These are phyloP conservation scores for Phrynocephalus forsythii DNA, from an alignment of 2,797 vertebrate genomes.

Conservation along the genomic window DNA sequence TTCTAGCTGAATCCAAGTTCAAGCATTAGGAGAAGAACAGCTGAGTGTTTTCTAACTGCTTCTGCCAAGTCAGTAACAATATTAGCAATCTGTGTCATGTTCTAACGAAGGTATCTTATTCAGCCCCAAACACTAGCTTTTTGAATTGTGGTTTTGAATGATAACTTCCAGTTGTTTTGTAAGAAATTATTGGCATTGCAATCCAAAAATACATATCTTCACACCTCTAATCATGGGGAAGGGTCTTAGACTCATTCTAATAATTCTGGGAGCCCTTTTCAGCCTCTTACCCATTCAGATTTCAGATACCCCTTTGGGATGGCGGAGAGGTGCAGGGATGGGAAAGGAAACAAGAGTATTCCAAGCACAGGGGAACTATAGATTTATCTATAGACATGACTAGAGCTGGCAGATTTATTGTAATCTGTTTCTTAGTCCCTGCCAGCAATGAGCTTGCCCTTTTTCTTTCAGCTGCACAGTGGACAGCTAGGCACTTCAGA, in stretches of 20 bases:
- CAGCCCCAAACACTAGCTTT: background rate
- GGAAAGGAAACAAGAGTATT: background rate
- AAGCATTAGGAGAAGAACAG: background rate
- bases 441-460: background rate
- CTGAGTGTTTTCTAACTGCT: too few relatives aligned
- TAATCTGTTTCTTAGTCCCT: background rate
- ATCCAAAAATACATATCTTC: too few relatives aligned
- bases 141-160: too few relatives aligned
- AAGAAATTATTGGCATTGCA: too few relatives aligned
- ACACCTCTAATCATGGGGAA: background rate
- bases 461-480: background rate
- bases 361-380: background rate
- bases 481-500: background rate
- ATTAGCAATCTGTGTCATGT: background rate
- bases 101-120: background rate
- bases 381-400: background rate
- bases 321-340: too few relatives aligned
- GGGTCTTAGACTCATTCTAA: too few relatives aligned
- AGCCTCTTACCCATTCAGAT: background rate
- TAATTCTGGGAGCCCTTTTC: background rate
- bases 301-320: background rate
- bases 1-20: background rate
- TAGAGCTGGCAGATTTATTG: background rate
- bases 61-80: background rate
- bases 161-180: too few relatives aligned